These are phyloP conservation scores for Sturnus vulgaris DNA, from an alignment of 2,113 vertebrate genomes.

Conservation along the genomic window DNA sequence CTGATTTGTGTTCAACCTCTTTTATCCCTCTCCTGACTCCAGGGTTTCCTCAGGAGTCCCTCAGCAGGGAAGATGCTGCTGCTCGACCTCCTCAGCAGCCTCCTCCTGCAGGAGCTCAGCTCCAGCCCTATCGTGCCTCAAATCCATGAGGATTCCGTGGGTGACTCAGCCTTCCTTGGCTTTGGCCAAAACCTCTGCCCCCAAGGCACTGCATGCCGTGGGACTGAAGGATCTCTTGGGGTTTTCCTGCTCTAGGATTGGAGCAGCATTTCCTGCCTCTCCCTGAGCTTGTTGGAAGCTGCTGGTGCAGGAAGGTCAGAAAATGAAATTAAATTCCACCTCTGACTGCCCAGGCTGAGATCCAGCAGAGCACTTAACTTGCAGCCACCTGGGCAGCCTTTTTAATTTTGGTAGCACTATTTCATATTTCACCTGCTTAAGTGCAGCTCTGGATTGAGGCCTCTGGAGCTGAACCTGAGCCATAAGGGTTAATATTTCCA, in stretches of 20 bases:
- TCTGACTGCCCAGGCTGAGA: not conserved
- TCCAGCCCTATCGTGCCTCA: not conserved
- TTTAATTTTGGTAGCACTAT: not conserved
- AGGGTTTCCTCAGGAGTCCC: not conserved
- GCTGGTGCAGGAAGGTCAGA: not conserved
- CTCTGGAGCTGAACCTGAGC: not conserved
- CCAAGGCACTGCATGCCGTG: not conserved
- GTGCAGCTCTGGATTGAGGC: not conserved
- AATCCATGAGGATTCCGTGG: rapidly evolving
- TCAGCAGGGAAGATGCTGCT: not conserved
- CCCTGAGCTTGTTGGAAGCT: not conserved
- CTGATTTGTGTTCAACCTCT: not conserved
- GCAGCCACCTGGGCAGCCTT: not conserved
- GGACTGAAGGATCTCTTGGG: rapidly evolving
- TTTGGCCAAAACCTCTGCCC: not conserved
- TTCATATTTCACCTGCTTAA: not conserved
- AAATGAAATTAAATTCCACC: not conserved
- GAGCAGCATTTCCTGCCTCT: not conserved
- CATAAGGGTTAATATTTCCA: not conserved
- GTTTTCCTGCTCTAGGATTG: not conserved
- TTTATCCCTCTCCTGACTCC: not conserved
- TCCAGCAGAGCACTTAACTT: not conserved
- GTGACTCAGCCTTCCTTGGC: not conserved
- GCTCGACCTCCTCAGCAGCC: not conserved
- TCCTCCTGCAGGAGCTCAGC: not conserved